Conservation (phyloP, 2,113 vertebrate genomes). For the Burhinus oedicnemus region DNA sequence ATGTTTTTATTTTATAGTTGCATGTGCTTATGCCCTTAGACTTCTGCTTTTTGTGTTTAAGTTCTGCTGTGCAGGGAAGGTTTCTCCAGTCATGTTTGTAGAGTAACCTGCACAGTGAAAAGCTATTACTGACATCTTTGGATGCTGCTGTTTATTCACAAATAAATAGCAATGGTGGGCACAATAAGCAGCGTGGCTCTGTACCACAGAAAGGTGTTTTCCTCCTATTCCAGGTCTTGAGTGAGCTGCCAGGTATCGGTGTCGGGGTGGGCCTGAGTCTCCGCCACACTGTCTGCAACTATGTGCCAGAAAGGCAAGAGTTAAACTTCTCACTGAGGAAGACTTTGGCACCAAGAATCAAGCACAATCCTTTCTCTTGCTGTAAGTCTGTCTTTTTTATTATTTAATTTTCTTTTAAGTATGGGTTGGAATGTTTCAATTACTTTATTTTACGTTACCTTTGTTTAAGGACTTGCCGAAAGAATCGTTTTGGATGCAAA, state of each 20-base stretch:
- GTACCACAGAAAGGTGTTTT: neutral
- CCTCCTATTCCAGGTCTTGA: neutral
- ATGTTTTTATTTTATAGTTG: neutral
- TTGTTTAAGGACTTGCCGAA: neutral
- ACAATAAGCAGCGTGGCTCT: neutral
- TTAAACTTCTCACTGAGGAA: neutral
- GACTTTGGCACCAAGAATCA: neutral
- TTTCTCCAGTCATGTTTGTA: neutral
- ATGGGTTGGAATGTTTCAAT: neutral
- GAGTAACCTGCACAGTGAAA: neutral
- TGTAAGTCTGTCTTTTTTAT: neutral
- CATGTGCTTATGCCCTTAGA: neutral
- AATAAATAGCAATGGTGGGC: neutral
- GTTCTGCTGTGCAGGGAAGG: fast-evolving
- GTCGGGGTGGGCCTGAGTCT: neutral
- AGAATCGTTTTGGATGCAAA: neutral
- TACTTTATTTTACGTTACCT: constrained; percentile 8
- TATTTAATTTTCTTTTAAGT: neutral
- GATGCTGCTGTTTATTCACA: neutral
- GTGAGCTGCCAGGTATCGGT: neutral
- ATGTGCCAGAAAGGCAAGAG: neutral
- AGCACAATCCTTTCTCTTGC: neutral
- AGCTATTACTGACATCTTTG: neutral
- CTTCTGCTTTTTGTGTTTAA: neutral
- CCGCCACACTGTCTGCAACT: fast-evolving